A percentile compares a stretch with the other conserved stretches of the same genome.
phyloP scores from a whole-genome alignment of 2,888 invertebrate species.

The Onchidella celtica region DNA sequence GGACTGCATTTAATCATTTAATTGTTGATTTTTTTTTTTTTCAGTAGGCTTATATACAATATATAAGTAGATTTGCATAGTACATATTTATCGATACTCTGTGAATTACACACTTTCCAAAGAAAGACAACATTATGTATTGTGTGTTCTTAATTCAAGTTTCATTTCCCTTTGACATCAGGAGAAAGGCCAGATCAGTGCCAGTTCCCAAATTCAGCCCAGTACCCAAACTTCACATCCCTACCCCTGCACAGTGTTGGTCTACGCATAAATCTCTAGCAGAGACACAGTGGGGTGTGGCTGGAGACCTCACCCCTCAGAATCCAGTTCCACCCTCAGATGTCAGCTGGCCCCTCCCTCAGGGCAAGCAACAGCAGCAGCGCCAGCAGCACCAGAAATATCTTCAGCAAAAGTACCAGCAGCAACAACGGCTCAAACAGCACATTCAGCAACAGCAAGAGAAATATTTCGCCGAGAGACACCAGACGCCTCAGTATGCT shows the following conservation, averaged over 20 bases:
- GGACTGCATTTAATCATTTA: no score
- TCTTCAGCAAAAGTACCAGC: conserved; percentile 17
- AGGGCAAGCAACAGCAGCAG: conserved; percentile 29
- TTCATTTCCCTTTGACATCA: no score
- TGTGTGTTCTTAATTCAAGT: no score
- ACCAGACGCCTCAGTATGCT: conserved; percentile 20
- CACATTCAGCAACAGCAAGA: conserved; percentile 34
- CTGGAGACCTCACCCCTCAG: neutral
- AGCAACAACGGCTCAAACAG: conserved; percentile 38
- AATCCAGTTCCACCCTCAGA: conserved; percentile 22
- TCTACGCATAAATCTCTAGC: conserved; percentile 57
- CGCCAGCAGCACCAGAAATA: conserved; percentile 5
- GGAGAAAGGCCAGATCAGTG: conserved; percentile 59
- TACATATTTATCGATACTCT: no score
- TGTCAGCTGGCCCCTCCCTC: conserved; percentile 48
- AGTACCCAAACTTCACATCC: conserved; percentile 62
- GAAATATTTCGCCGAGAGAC: neutral
- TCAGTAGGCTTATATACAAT: no score
- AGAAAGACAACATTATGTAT: no score
- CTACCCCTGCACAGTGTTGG: conserved; percentile 71
- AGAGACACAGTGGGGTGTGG: conserved; percentile 61
- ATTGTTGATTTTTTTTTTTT: no score
- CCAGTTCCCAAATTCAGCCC: conserved; percentile 64
- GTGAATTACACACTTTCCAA: no score
- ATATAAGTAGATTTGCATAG: no score